Evolutionary conservation across 2,888 invertebrate species (phyloP), one percentile per base, ranked within the genome.

Genomic region (Lissonota sp.): DNA sequence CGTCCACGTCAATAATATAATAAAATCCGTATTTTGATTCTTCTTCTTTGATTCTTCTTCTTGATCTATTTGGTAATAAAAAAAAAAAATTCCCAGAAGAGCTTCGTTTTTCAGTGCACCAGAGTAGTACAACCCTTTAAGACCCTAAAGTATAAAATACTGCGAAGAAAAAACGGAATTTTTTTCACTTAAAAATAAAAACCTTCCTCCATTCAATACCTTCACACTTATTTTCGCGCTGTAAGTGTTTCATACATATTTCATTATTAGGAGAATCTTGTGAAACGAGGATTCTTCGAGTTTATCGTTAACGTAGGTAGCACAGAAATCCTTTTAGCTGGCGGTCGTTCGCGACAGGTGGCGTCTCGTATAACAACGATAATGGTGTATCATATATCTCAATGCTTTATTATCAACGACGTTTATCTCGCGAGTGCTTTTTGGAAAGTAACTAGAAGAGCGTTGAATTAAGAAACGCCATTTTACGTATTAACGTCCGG

Each of bases 341-440:
- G 10, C 14, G 26, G 26, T 55, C 10, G 37, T 44, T 44, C 2
- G 16, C 26, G 4, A 16, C 5, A 12, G 51, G 1, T 53, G 53
- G 42, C 67, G 12, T 16, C 26, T 26, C 53, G 40, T 67, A 62
- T 14, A 53, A 67, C n/a, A n/a, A 62, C 8, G 14, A 0, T 62
- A 7, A 10, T 10, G 51, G 39, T 10, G 40, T 26, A 26, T 26
- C 26, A 26, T 26, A 26, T 26, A 26, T 26, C 26, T 26, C 26
- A 26, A 26, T 26, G 26, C 1, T 26, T 26, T 26, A 26, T 26
- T 26, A 26, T 26, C 26, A 26, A 26, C 26, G 26, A 26, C 26
- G 26, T 26, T 26, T 26, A 26, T 26, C 3, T 26, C 26, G 26
- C 44, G 1, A 44, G 44, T 8, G 6, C 6, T 10, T 44, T 44